A percentile compares a stretch with the other conserved stretches of the same genome.
phyloP scores from a whole-genome alignment of 2,113 vertebrate genomes.

The Oncorhynchus nerka region DNA sequence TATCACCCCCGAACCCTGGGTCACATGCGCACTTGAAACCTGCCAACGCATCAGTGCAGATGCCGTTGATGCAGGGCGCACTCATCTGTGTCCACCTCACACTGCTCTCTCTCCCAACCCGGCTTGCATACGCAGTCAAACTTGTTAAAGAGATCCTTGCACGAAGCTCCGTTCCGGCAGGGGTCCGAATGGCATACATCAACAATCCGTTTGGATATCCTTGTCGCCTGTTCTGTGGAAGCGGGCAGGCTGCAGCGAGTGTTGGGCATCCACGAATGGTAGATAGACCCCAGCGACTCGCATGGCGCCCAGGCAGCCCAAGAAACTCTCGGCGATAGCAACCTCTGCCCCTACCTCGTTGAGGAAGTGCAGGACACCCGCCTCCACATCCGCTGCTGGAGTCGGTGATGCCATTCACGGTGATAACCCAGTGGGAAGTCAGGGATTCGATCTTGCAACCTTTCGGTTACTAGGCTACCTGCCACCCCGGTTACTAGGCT shows the following conservation, averaged over 20 bases:
- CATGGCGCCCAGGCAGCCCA: conserved; percentile 83
- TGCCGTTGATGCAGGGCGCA: conserved; percentile 83
- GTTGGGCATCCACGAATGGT: conserved; percentile 66
- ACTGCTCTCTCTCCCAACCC: conserved; percentile 81
- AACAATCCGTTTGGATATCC: conserved; percentile 69
- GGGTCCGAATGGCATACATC: conserved; percentile 77
- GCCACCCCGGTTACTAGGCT: too few species aligned
- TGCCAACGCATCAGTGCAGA: conserved; percentile 73
- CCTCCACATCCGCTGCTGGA: conserved; percentile 59
- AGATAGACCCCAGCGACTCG: conserved; percentile 80
- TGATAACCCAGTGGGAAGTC: conserved; percentile 77
- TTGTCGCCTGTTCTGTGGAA: conserved; percentile 63
- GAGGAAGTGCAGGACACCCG: conserved; percentile 78
- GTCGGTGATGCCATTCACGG: conserved; percentile 73
- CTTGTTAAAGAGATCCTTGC: conserved; percentile 83
- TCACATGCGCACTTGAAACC: conserved; percentile 83
- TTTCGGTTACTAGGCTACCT: too few species aligned
- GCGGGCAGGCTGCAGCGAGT: conserved; percentile 65
- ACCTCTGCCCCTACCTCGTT: conserved; percentile 51
- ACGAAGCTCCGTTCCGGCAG: conserved; percentile 75
- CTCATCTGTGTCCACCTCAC: conserved; percentile 77
- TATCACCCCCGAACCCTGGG: conserved; percentile 76
- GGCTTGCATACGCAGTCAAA: conserved; percentile 75
- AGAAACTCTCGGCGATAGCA: conserved; percentile 80
- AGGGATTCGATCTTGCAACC: too few species aligned